Percentiles rank a stretch among this genome's conserved stretches.
Evolutionary conservation across 2,797 vertebrate genomes (phyloP).

Genomic region (Falco novaeseelandiae): DNA sequence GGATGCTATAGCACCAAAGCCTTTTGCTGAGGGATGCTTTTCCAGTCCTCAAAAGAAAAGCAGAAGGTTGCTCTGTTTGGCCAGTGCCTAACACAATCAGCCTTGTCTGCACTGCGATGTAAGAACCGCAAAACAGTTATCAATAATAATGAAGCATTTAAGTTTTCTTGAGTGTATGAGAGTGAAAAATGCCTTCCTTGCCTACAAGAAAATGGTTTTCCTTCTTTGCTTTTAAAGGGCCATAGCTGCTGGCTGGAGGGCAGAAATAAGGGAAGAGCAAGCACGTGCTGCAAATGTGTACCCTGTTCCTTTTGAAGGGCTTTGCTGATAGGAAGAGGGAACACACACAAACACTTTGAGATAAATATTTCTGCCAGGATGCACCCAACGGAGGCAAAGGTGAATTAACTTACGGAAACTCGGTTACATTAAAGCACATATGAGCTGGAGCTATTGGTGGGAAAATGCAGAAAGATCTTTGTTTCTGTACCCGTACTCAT

Average conservation of each 20-base stretch:
- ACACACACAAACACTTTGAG: accelerated
- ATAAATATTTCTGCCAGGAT: not conserved
- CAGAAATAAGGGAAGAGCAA: not conserved
- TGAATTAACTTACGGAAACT: not conserved
- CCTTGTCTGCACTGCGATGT: not conserved
- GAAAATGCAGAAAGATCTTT: not conserved
- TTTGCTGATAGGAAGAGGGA: not conserved
- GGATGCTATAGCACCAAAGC: not conserved
- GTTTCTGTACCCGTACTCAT: not conserved
- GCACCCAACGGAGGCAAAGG: not conserved
- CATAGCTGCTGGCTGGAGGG: not conserved
- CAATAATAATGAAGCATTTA: not conserved
- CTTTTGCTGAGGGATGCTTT: not conserved
- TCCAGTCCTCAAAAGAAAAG: not conserved
- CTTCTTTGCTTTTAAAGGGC: not conserved
- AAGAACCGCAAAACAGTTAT: not conserved
- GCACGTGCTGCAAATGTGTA: not conserved
- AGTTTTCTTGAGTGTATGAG: not conserved
- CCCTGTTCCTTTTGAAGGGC: not conserved
- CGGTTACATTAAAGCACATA: not conserved
- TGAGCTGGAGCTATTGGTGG: not conserved
- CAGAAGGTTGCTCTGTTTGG: not conserved
- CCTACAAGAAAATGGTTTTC: not conserved
- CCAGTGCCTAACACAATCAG: not conserved
- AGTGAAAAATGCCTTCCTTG: not conserved